phyloP scores from a whole-genome alignment of 2,888 invertebrate species.

The Drosophila anceps region DNA sequence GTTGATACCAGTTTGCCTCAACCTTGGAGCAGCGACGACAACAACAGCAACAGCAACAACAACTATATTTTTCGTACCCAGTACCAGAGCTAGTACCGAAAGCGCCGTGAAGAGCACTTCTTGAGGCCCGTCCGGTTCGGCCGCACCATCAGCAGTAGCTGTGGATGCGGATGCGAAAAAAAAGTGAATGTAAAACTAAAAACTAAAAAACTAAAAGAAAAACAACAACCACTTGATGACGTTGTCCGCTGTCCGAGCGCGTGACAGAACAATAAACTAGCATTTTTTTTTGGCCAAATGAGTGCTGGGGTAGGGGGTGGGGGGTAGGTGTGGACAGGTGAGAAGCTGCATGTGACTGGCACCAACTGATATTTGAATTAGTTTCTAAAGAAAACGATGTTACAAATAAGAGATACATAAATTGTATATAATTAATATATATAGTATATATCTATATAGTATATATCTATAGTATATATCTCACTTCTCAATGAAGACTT shows the following conservation, averaged over 20 bases:
- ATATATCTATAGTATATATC: not conserved
- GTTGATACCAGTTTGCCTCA: constrained; percentile 77
- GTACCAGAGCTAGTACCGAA: constrained; percentile 35
- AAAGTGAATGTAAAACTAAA: constrained; percentile 71
- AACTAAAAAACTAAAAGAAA: constrained; percentile 17
- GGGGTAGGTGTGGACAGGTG: not conserved
- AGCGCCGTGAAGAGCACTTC: constrained; percentile 69
- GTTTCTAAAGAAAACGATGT: constrained; percentile 11
- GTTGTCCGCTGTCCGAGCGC: constrained; percentile 57
- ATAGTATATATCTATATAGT: not conserved
- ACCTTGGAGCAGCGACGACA: constrained; percentile 64
- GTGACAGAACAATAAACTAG: constrained; percentile 74
- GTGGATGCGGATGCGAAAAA: constrained; percentile 70
- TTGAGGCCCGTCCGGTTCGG: constrained; percentile 50
- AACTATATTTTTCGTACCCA: constrained; percentile 61
- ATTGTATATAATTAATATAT: not conserved
- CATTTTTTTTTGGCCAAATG: constrained; percentile 4
- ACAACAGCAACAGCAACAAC: constrained; percentile 55
- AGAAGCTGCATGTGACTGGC: constrained; percentile 58
- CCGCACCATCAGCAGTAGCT: constrained; percentile 34
- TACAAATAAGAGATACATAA: not conserved
- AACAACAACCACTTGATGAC: constrained; percentile 61
- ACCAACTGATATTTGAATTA: constrained; percentile 49
- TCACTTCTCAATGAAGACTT: constrained; percentile 41
- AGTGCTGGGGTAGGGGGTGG: too few relatives aligned